Evolutionary conservation across 2,113 vertebrate genomes (phyloP).

Genomic region (Thomomys bottae): DNA sequence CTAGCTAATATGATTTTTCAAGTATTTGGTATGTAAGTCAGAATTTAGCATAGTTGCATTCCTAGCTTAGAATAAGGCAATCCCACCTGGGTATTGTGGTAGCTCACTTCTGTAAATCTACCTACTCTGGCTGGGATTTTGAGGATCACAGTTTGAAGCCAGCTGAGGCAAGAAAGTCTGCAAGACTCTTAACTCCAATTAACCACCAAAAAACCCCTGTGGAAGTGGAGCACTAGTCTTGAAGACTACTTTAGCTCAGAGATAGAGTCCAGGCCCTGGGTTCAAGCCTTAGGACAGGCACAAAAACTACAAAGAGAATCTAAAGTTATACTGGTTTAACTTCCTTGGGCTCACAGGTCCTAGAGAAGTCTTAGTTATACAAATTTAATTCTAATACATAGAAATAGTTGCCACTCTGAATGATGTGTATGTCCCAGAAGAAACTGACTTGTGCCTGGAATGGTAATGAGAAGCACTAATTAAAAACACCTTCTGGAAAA

Average conservation of each 20-base stretch:
- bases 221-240: too few relatives aligned
- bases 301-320: neutral
- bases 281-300: too few relatives aligned
- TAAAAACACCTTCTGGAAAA: slow-evolving; percentile 84
- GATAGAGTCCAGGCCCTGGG: too few relatives aligned
- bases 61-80: slow-evolving; percentile 47
- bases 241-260: too few relatives aligned
- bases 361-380: slow-evolving; percentile 61
- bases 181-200: too few relatives aligned
- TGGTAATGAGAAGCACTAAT: slow-evolving; percentile 84
- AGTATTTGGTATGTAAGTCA: neutral
- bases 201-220: too few relatives aligned
- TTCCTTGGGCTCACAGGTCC: slow-evolving; percentile 52
- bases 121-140: too few relatives aligned
- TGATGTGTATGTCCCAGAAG: slow-evolving; percentile 76
- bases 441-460: slow-evolving; percentile 74
- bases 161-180: too few relatives aligned
- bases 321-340: slow-evolving; percentile 48
- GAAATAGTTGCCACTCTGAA: slow-evolving; percentile 59
- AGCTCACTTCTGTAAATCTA: too few relatives aligned
- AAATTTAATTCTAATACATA: slow-evolving; percentile 75
- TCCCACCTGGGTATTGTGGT: neutral
- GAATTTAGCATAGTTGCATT: neutral
- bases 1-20: too few relatives aligned
- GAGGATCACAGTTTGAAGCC: too few relatives aligned